Conservation (phyloP, 2,797 vertebrate genomes). For the Propithecus perrieri region DNA sequence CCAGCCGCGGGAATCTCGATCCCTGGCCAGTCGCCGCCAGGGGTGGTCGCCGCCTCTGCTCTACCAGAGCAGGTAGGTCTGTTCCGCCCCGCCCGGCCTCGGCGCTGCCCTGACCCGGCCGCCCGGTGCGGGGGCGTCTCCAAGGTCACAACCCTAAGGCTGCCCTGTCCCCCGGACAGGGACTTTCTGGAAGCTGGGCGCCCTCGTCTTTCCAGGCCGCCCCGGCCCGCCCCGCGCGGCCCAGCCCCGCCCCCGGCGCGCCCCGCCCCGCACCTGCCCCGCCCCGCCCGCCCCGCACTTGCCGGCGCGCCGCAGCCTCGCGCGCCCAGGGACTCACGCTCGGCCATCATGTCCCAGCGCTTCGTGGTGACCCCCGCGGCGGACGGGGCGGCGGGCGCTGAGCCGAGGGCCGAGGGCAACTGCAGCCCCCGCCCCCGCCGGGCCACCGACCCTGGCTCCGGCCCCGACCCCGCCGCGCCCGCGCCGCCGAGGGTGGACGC, state of each 20-base stretch:
- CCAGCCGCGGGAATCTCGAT: background rate
- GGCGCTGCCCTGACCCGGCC: no score
- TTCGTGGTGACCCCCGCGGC: constrained; percentile 75
- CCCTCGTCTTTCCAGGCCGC: background rate
- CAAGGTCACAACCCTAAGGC: background rate
- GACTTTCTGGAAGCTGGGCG: background rate
- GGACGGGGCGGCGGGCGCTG: background rate
- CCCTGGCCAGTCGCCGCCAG: background rate
- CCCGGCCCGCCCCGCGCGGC: no score
- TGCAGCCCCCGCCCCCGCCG: background rate
- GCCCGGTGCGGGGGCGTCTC: background rate
- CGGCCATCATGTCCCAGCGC: constrained; percentile 69
- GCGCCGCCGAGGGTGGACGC: constrained; percentile 34
- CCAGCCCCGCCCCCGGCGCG: rapidly evolving
- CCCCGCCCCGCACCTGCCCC: no score
- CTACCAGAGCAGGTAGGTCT: background rate
- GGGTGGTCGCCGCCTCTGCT: background rate
- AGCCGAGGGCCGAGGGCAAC: background rate
- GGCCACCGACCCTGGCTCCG: background rate
- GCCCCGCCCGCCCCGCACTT: background rate
- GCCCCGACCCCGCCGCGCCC: background rate
- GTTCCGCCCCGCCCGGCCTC: background rate
- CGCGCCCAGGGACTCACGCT: background rate
- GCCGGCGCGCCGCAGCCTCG: background rate
- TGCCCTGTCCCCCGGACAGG: background rate